These are phyloP conservation scores for Lasioglossum marginatum DNA, from an alignment of 2,888 invertebrate genomes.

Conservation along the genomic window DNA sequence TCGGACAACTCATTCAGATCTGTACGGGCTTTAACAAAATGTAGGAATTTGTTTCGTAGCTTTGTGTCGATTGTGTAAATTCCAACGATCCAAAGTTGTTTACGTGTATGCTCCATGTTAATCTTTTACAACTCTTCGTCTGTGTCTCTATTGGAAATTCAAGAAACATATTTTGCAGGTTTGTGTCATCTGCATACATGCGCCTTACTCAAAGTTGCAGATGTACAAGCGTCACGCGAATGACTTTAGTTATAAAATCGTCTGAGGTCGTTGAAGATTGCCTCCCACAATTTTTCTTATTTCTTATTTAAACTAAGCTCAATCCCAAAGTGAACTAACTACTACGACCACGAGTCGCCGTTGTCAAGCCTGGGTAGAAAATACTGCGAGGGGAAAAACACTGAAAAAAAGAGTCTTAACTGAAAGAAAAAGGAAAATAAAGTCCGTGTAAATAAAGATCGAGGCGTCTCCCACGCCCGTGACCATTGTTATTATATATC, in stretches of 20 bases:
- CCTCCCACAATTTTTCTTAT: too few relatives aligned
- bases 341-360: neutral
- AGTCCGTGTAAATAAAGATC: conserved; percentile 78
- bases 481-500: conserved; percentile 80
- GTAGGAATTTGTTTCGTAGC: neutral
- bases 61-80: neutral
- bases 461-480: conserved; percentile 78
- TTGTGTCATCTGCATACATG: too few relatives aligned
- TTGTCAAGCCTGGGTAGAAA: neutral
- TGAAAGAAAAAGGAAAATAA: conserved; percentile 62
- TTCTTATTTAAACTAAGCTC: too few relatives aligned
- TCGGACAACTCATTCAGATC: neutral
- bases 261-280: too few relatives aligned
- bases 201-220: too few relatives aligned
- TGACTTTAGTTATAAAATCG: neutral
- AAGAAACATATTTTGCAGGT: neutral
- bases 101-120: neutral
- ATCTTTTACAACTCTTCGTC: neutral
- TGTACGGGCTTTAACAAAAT: neutral
- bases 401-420: conserved; percentile 4
- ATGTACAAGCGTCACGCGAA: neutral
- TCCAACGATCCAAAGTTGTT: neutral
- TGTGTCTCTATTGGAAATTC: neutral
- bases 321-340: too few relatives aligned
- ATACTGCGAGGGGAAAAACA: neutral